A percentile compares a stretch with the other conserved stretches of the same genome.
These are phyloP conservation scores for Stomorhina lunata DNA, from an alignment of 2,888 invertebrate genomes.

Conservation along the genomic window DNA sequence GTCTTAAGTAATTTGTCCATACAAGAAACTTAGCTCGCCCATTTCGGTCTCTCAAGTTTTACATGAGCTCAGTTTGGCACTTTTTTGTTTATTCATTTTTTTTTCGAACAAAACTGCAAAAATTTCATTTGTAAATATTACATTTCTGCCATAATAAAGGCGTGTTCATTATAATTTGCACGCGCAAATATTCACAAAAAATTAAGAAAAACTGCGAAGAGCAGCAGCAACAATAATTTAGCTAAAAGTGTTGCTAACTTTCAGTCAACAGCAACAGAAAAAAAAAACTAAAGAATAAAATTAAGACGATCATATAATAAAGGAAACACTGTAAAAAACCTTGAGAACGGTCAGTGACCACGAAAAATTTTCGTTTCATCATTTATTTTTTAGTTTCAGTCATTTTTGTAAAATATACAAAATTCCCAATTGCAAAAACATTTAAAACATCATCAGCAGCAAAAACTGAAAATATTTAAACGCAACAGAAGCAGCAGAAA, in stretches of 20 bases:
- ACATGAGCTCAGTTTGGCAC: constrained; percentile 45
- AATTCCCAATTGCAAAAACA: constrained; percentile 71
- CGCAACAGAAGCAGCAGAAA: constrained; percentile 13
- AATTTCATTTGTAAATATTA: constrained; percentile 37
- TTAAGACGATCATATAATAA: constrained; percentile 25
- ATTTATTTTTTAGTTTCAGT: neutral
- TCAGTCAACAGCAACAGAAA: constrained; percentile 42
- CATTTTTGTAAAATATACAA: constrained; percentile 70
- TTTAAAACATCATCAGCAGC: constrained; percentile 12
- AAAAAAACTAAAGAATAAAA: constrained; percentile 22
- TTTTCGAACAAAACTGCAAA: constrained; percentile 30
- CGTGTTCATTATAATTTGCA: constrained; percentile 66
- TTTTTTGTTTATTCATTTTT: constrained; percentile 56
- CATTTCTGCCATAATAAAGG: constrained; percentile 61
- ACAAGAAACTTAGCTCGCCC: no score
- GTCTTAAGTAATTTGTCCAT: no score
- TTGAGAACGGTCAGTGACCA: constrained; percentile 78
- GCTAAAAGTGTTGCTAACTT: constrained; percentile 38
- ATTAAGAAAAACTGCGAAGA: constrained; percentile 1
- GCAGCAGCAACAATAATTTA: constrained; percentile 26
- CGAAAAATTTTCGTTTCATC: constrained; percentile 68
- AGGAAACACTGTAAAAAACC: constrained; percentile 74
- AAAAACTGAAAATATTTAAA: no score
- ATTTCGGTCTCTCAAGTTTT: neutral
- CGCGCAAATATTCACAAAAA: constrained; percentile 60